These are phyloP conservation scores for Heliconius nattereri DNA, from an alignment of 1,140 invertebrate genomes.

Conservation along the genomic window DNA sequence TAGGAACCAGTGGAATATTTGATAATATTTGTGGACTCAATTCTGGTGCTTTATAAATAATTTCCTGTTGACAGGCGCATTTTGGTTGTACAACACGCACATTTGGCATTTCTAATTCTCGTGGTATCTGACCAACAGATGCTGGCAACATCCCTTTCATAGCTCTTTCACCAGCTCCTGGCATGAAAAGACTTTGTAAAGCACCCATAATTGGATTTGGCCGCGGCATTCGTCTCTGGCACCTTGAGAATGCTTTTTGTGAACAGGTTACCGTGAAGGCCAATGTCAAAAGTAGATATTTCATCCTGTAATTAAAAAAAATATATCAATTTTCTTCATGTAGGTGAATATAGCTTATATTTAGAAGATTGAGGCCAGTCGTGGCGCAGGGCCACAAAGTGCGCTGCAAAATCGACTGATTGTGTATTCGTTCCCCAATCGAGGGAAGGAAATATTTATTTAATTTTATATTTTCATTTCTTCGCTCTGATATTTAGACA, in stretches of 20 bases:
- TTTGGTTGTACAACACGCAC: conserved; percentile 17
- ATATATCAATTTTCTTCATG: not conserved
- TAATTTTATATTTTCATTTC: no score
- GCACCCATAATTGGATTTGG: conserved; percentile 38
- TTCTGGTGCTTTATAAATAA: conserved; percentile 18
- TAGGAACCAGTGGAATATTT: conserved; percentile 13
- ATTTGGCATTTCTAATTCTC: conserved; percentile 23
- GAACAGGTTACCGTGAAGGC: not conserved
- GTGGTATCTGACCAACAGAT: conserved; percentile 11
- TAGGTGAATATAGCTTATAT: no score
- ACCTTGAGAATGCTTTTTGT: conserved; percentile 27
- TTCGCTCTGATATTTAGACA: no score
- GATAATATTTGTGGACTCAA: conserved; percentile 6
- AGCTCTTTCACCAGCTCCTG: conserved; percentile 36
- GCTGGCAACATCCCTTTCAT: conserved; percentile 25
- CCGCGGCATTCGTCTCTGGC: conserved; percentile 24
- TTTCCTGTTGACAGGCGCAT: conserved; percentile 22
- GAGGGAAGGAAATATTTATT: no score
- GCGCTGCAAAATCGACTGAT: no score
- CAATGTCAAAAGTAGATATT: conserved; percentile 22
- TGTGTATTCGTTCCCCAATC: no score
- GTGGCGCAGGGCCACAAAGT: no score
- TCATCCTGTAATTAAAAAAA: conserved; percentile 37
- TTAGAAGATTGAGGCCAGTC: no score
- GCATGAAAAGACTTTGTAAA: conserved; percentile 44